Percentiles rank a stretch among this genome's conserved stretches.
These are phyloP conservation scores for Lithophane semibrunnea DNA, from an alignment of 2,888 invertebrate species.

Conservation along the genomic window DNA sequence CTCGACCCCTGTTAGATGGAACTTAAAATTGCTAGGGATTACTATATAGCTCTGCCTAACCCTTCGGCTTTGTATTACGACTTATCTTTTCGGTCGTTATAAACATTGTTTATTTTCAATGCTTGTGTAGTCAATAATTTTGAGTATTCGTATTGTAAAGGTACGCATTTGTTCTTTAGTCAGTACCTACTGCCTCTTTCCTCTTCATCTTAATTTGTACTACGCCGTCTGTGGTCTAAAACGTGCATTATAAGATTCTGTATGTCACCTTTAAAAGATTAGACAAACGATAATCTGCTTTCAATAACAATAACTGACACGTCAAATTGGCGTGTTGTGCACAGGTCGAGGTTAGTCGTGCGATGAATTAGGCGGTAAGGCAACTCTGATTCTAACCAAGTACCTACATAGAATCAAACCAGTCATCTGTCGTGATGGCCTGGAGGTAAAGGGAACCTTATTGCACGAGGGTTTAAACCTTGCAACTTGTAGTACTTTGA, in stretches of 20 bases:
- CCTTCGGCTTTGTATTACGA: too few relatives aligned
- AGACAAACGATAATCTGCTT: conserved; percentile 24
- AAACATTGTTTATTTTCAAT: not conserved
- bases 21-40: not conserved
- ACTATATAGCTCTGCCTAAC: too few relatives aligned
- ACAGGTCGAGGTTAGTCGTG: conserved; percentile 52
- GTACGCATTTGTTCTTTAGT: not conserved
- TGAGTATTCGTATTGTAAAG: not conserved
- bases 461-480: not conserved
- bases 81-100: not conserved
- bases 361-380: conserved; percentile 25
- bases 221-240: not conserved
- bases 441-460: not conserved
- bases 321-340: conserved; percentile 18
- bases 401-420: not conserved
- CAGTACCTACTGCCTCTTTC: not conserved
- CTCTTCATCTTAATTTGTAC: not conserved
- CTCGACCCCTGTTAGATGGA: too few relatives aligned
- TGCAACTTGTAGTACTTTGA: not conserved
- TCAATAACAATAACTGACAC: conserved; percentile 11
- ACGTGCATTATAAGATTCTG: not conserved
- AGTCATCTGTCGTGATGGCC: conserved; percentile 15
- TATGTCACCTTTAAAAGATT: conserved; percentile 25
- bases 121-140: not conserved
- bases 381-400: not conserved